Evolutionary conservation across 2,888 invertebrate genomes (phyloP).

Genomic region (Pandemis corylana): DNA sequence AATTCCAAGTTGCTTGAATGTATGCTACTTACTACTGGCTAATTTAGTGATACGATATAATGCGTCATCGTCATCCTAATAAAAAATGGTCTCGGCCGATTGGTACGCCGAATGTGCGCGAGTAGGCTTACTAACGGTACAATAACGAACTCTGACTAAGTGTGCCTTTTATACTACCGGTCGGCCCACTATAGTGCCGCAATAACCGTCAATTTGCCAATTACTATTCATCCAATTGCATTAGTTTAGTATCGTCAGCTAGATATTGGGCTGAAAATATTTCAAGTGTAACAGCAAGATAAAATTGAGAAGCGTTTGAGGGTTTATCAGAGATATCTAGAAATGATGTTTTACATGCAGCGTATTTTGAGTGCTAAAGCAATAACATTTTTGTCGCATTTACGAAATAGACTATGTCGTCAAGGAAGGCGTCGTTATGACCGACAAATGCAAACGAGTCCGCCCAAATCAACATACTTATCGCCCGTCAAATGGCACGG

Average conservation of each 20-base stretch:
- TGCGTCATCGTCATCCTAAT: conserved; percentile 73
- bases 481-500: conserved; percentile 46
- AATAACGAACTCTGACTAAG: conserved; percentile 57
- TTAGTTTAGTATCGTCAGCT: conserved; percentile 8
- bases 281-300: not conserved
- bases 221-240: conserved; percentile 12
- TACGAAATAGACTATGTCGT: conserved; percentile 5
- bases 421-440: conserved; percentile 16
- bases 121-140: conserved; percentile 67
- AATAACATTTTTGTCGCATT: not conserved
- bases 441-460: conserved; percentile 44
- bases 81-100: conserved; percentile 57
- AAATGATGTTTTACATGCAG: not conserved
- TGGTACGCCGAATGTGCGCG: conserved; percentile 49
- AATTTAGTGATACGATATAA: conserved; percentile 53
- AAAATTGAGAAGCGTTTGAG: not conserved
- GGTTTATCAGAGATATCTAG: not conserved
- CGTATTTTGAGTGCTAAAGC: not conserved
- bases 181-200: conserved; percentile 45
- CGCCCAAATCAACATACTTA: conserved; percentile 47
- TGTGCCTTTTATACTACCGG: conserved; percentile 43
- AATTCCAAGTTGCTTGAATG: conserved; percentile 50
- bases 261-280: conserved; percentile 5
- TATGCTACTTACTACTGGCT: conserved; percentile 25
- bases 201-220: conserved; percentile 48